Conservation (phyloP, 2,888 invertebrate genomes). For the Arge pagana region DNA sequence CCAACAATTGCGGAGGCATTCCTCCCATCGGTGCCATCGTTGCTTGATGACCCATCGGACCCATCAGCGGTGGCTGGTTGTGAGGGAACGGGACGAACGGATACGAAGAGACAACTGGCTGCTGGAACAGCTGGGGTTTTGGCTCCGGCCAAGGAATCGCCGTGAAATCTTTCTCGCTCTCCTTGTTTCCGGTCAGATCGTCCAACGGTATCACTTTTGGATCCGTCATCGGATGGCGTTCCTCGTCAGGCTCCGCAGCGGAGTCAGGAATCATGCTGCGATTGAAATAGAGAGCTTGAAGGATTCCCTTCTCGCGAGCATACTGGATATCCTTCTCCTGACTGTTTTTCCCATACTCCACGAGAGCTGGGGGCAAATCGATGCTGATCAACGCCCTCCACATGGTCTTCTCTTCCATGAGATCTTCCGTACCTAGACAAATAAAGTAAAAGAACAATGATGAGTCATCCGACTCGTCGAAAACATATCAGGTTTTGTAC, state of each 20-base stretch:
- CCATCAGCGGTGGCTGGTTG: constrained; percentile 43
- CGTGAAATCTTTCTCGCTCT: constrained; percentile 78
- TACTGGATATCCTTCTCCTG: constrained; percentile 86
- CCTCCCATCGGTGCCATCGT: constrained; percentile 38
- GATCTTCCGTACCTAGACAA: constrained; percentile 64
- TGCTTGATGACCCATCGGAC: constrained; percentile 34
- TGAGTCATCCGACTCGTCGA: not conserved
- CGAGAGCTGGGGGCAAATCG: constrained; percentile 69
- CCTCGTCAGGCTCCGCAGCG: constrained; percentile 84
- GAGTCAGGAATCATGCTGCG: constrained; percentile 85
- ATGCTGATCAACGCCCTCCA: constrained; percentile 78
- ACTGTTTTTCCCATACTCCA: constrained; percentile 77
- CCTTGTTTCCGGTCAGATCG: constrained; percentile 83
- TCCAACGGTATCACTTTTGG: constrained; percentile 86
- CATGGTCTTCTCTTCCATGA: constrained; percentile 79
- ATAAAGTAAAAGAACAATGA: not conserved
- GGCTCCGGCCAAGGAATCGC: constrained; percentile 84
- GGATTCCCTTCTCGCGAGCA: constrained; percentile 81
- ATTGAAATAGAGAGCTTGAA: constrained; percentile 82
- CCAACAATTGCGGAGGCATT: constrained; percentile 44
- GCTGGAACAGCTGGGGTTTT: constrained; percentile 66
- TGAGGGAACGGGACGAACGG: constrained; percentile 53
- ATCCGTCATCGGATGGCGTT: constrained; percentile 76
- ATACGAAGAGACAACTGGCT: constrained; percentile 30
- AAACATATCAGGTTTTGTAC: too few species aligned